Evolutionary conservation across 2,113 vertebrate genomes (phyloP).

Genomic region (Protobothrops mucrosquamatus): DNA sequence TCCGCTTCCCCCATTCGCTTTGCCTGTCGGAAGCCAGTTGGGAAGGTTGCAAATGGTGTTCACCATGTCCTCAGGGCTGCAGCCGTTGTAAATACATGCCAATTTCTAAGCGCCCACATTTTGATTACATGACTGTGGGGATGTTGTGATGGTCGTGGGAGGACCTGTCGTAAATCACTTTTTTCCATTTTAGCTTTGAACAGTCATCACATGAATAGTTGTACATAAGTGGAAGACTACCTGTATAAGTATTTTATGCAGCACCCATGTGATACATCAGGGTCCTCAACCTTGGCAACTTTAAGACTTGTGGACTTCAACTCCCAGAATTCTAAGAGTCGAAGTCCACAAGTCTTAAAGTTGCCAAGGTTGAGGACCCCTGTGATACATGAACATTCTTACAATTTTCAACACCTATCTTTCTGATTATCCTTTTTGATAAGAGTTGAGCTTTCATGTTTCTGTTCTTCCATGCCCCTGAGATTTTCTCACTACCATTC

Average conservation of each 20-base stretch:
- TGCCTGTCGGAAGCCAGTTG: not conserved
- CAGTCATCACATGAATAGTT: not conserved
- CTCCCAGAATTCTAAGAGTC: no score
- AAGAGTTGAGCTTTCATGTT: not conserved
- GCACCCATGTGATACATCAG: not conserved
- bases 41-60: not conserved
- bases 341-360: no score
- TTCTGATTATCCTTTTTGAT: not conserved
- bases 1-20: not conserved
- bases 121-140: not conserved
- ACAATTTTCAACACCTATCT: slow-evolving; percentile 2
- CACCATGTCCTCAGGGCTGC: not conserved
- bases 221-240: not conserved
- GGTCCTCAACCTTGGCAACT: no score
- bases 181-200: not conserved
- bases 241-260: not conserved
- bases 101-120: not conserved
- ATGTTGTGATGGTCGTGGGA: not conserved
- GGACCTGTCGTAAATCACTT: not conserved
- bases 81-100: not conserved
- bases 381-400: not conserved
- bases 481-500: not conserved
- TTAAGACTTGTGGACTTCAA: no score
- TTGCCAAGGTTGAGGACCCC: not conserved
- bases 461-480: not conserved